Percentiles rank a stretch among this genome's conserved stretches.
These are phyloP conservation scores for Phalanger gymnotis DNA, from an alignment of 2,797 vertebrate genomes.

Conservation along the genomic window DNA sequence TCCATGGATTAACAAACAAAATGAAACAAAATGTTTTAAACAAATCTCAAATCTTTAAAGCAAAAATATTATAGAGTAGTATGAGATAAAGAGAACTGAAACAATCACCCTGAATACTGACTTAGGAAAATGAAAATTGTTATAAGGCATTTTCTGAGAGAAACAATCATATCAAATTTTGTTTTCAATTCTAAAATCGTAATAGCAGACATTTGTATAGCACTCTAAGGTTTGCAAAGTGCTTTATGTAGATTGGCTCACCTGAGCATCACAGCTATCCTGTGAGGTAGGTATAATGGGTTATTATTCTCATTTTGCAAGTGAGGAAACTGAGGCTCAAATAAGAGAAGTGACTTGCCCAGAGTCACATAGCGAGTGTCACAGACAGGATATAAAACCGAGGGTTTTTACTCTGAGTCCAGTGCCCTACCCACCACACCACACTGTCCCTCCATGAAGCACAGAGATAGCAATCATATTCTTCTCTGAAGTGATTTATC, in stretches of 20 bases:
- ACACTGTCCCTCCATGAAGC: neutral
- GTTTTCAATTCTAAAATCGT: neutral
- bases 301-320: neutral
- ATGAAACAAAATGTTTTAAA: neutral
- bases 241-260: neutral
- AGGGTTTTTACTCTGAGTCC: neutral
- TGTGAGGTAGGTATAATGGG: neutral
- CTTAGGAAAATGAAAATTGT: neutral
- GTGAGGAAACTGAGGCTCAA: neutral
- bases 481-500: neutral
- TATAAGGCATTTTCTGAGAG: neutral
- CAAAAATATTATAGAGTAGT: neutral
- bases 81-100: neutral
- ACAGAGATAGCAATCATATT: neutral
- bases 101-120: neutral
- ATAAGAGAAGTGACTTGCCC: neutral
- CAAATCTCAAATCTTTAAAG: neutral
- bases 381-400: neutral
- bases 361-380: neutral
- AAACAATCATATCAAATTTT: neutral
- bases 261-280: neutral
- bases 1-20: neutral
- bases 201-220: neutral
- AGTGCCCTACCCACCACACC: neutral
- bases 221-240: neutral